A percentile compares a stretch with the other conserved stretches of the same genome.
Conservation (phyloP, 2,113 vertebrate species). For the Tragulus kanchil region DNA sequence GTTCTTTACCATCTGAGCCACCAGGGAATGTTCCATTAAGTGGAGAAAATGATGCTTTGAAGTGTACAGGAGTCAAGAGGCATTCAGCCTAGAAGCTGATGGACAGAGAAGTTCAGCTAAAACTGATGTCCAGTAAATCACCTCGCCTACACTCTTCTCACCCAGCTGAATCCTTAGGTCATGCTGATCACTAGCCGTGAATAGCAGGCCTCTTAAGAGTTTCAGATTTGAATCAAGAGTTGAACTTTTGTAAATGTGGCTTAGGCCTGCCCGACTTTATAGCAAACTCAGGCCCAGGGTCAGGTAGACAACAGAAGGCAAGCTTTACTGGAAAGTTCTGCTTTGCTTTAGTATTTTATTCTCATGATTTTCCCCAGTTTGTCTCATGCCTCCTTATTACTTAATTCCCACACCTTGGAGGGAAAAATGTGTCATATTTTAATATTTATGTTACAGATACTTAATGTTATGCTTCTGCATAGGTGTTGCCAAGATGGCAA, state of each 20-base stretch:
- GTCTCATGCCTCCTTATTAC: constrained; percentile 71
- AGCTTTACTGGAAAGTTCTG: constrained; percentile 47
- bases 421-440: constrained; percentile 75
- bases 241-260: not conserved
- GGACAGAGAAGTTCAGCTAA: not conserved
- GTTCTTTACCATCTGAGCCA: not conserved
- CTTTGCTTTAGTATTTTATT: constrained; percentile 70
- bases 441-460: constrained; percentile 80
- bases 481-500: constrained; percentile 79
- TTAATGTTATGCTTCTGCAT: constrained; percentile 79
- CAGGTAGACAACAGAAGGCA: constrained; percentile 36
- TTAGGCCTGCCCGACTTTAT: not conserved
- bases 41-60: not conserved
- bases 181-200: not conserved
- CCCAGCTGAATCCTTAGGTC: not conserved
- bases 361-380: constrained; percentile 68
- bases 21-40: not conserved
- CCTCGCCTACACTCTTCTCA: not conserved
- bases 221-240: not conserved
- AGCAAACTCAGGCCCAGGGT: not conserved
- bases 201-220: not conserved
- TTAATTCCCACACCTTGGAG: constrained; percentile 68
- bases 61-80: not conserved
- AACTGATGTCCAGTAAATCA: not conserved
- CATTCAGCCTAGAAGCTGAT: not conserved